Conservation (phyloP, 2,113 vertebrate genomes). For the Alouatta palliata region DNA sequence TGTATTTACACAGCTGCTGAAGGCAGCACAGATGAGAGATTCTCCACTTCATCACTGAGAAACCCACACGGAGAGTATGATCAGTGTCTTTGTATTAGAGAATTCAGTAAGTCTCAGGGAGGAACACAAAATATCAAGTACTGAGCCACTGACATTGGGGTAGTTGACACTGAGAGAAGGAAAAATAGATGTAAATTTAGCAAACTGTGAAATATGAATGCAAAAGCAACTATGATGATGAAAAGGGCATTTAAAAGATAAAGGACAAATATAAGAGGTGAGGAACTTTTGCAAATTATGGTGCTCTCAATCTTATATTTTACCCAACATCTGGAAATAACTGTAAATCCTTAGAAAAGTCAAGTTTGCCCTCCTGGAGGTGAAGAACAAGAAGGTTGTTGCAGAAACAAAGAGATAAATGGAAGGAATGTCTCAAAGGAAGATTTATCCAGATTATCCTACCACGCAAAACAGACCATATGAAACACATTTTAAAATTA, state of each 20-base stretch:
- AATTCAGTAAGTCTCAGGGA: background rate
- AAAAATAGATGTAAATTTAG: background rate
- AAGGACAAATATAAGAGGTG: background rate
- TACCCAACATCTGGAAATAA: slow-evolving; percentile 58
- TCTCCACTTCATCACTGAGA: slow-evolving; percentile 29
- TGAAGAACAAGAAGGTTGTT: background rate
- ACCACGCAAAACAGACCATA: slow-evolving; percentile 6
- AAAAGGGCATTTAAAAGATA: background rate
- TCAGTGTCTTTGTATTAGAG: background rate
- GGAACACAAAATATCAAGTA: background rate
- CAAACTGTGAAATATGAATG: slow-evolving; percentile 4
- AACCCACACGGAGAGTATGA: slow-evolving; percentile 6
- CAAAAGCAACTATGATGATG: background rate
- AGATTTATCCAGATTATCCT: background rate
- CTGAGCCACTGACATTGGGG: background rate
- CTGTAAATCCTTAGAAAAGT: slow-evolving; percentile 65
- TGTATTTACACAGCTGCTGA: slow-evolving; percentile 77
- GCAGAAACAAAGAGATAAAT: slow-evolving; percentile 41
- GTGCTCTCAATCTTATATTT: background rate
- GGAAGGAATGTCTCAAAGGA: slow-evolving; percentile 48
- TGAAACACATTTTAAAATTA: slow-evolving; percentile 52
- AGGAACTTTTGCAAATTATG: slow-evolving; percentile 19
- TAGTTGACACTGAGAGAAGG: background rate
- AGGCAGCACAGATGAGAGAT: slow-evolving; percentile 30
- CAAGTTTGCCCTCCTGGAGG: background rate